phyloP scores from a whole-genome alignment of 2,113 vertebrate genomes.

The Circaetus gallicus region DNA sequence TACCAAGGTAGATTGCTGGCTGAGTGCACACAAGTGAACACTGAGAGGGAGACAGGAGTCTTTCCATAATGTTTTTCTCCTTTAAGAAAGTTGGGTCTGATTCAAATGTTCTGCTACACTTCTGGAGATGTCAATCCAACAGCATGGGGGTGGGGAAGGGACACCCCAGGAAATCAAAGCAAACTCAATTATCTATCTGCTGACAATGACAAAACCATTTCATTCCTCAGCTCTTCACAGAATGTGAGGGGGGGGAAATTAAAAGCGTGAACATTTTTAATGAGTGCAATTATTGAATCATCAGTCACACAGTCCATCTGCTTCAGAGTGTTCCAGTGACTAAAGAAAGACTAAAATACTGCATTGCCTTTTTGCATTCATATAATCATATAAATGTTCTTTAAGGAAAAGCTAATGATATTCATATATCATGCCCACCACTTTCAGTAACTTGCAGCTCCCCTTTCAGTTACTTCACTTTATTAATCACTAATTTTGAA shows the following conservation, averaged over 20 bases:
- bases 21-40: neutral
- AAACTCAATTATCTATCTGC: slow-evolving; percentile 74
- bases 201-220: slow-evolving; percentile 76
- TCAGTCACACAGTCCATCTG: slow-evolving; percentile 80
- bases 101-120: slow-evolving; percentile 43
- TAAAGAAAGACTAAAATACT: slow-evolving; percentile 66
- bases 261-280: slow-evolving; percentile 81
- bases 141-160: slow-evolving; percentile 30
- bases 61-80: neutral
- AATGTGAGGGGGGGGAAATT: slow-evolving; percentile 62
- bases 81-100: slow-evolving; percentile 35
- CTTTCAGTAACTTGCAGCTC: slow-evolving; percentile 40
- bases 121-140: slow-evolving; percentile 54
- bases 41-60: neutral
- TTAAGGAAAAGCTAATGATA: slow-evolving; percentile 64
- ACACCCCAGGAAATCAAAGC: slow-evolving; percentile 72
- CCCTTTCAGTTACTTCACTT: slow-evolving; percentile 30
- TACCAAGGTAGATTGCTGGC: neutral
- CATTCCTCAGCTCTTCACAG: slow-evolving; percentile 68
- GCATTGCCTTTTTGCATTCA: slow-evolving; percentile 60
- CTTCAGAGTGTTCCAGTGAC: slow-evolving; percentile 63
- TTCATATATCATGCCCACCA: slow-evolving; percentile 51
- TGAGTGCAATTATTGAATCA: slow-evolving; percentile 79
- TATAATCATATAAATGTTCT: slow-evolving; percentile 65
- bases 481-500: slow-evolving; percentile 59